Evolutionary conservation across 1,140 invertebrate species (phyloP), one percentile per base, ranked within the genome.

Genomic region (Musca domestica): DNA sequence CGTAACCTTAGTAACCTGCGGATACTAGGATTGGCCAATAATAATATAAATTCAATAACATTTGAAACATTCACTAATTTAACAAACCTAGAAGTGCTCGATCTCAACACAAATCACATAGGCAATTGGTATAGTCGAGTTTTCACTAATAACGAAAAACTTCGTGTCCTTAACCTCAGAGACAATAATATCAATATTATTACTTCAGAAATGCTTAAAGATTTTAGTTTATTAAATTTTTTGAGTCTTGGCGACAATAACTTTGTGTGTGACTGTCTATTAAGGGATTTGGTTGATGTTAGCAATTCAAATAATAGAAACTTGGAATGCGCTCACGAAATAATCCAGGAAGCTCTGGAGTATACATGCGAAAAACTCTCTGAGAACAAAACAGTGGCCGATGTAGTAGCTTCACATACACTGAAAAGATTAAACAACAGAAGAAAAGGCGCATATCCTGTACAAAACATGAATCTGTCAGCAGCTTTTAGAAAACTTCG

Each of bases 141-240:
- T 0, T 83, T 86, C 46, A 67, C 64, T 0, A 68, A 76, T 0
- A 83, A 85, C 68, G 71, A 72, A 3, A 73, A 73, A 0, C 64
- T 88, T 14, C 73, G 81, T 27, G 66, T 85, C 2, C 46, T 88
- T 0, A 81, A 77, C 3, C 64, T 88, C 3, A 72, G 71, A 14
- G 71, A 82, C 3, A 88, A 88, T 61, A 86, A 84, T 51, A 82
- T 88, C 14, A 86, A 85, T 46, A 66, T 86, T 19, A 75, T 87
- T 4, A 79, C 84, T 0, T 73, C 74, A 9, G 76, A 83, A 66
- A 86, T 86, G 84, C 69, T 85, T 0, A 67, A 72, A 20, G 85
- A 87, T 71, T 75, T 68, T 41, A 74, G 54, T 70, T 74, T 17
- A 10, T 83, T 74, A 14, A 73, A 74, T 19, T 77, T 73, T 30